Conservation (phyloP, 2,113 vertebrate genomes). For the Eleginops maclovinus region DNA sequence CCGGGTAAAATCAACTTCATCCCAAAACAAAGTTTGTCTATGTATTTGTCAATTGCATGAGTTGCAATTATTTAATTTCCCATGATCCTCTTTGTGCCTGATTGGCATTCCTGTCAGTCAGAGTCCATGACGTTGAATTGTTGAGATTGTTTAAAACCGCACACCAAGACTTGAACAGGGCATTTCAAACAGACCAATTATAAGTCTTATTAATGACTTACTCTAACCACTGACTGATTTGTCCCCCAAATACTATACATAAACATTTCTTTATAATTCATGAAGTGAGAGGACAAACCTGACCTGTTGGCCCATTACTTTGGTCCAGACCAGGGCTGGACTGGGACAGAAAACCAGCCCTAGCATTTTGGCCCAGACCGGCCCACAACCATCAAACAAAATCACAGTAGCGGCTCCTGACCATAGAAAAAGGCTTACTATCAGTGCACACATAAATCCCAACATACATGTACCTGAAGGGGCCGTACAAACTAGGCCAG, state of each 20-base stretch:
- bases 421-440: too few relatives aligned
- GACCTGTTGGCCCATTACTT: not conserved
- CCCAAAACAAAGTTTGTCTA: slow-evolving; percentile 13
- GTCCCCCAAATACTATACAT: not conserved
- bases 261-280: not conserved
- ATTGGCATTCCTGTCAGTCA: not conserved
- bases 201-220: not conserved
- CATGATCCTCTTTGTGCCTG: not conserved
- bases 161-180: not conserved
- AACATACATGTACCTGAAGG: too few relatives aligned
- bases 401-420: too few relatives aligned
- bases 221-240: not conserved
- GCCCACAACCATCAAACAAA: too few relatives aligned
- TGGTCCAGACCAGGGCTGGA: too few relatives aligned
- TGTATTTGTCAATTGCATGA: not conserved
- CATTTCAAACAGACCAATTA: too few relatives aligned
- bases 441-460: too few relatives aligned
- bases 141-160: not conserved
- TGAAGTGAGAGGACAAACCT: not conserved
- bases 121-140: not conserved
- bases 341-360: too few relatives aligned
- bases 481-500: too few relatives aligned
- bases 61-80: not conserved
- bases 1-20: not conserved
- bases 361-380: too few relatives aligned